Conservation (phyloP, 2,113 vertebrate species). For the Tringa solitaria region DNA sequence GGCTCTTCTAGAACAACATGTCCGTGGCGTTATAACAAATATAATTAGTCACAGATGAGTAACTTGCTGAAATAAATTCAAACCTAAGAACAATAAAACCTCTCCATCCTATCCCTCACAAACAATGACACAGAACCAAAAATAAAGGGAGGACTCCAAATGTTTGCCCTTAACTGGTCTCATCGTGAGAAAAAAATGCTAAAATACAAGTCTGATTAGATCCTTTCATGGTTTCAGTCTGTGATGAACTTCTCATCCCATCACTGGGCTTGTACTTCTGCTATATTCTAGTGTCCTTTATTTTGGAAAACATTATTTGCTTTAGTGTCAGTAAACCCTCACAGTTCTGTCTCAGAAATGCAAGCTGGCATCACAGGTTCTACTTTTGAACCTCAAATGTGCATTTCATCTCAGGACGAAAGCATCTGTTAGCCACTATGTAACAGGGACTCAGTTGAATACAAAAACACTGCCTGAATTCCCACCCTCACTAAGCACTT, state of each 20-base stretch:
- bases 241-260: not conserved
- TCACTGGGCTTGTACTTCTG: not conserved
- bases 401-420: not conserved
- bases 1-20: not conserved
- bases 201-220: not conserved
- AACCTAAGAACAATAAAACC: not conserved
- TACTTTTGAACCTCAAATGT: not conserved
- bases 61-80: not conserved
- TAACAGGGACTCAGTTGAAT: not conserved
- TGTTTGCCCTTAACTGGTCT: not conserved
- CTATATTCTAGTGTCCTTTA: not conserved
- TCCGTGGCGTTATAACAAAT: not conserved
- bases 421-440: not conserved
- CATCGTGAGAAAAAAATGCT: not conserved
- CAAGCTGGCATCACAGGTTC: not conserved
- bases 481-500: not conserved
- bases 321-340: not conserved
- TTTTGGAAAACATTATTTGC: not conserved
- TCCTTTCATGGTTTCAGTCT: not conserved
- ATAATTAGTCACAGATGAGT: slow-evolving; percentile 10
- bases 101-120: not conserved
- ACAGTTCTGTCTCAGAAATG: not conserved
- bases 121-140: not conserved
- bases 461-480: not conserved
- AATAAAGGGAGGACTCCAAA: not conserved